Base-by-base conservation (phyloP, 2,888 invertebrate species). In the Azorinus chamasolen region DNA sequence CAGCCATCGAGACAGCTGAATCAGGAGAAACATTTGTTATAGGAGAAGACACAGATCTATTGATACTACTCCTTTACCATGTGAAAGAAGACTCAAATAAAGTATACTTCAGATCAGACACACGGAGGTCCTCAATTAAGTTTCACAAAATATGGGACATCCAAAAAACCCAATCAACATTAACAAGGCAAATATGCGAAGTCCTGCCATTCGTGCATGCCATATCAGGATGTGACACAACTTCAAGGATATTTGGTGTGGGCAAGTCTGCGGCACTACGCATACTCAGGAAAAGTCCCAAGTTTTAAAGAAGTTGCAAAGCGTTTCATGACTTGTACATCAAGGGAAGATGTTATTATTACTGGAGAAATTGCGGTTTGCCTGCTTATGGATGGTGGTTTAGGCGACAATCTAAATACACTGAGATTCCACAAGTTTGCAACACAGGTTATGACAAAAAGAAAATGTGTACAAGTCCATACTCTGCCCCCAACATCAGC, bases 11-110 rank as follows among this genome's bases (percentile, higher is more conserved):
- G n/a, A 39, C 20, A 45, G 61, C 84, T 45, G 41, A 32, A 37
- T 32, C 37, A 25, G n/a, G 32, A 16, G 12, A 16, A 3, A 83
- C 83, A 37, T 53, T 53, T 24, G 24, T 87, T 2, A 71, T 86
- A 24, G 87, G 84, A 24, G 85, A 86, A 55, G 86, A 88, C 53
- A 88, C 84, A 24, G 84, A 87, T 68, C 59, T 87, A 14, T 64
- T 85, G 0, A 76, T 83, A 14, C 75, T 85, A 0, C 66, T 87
- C n/a, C 74, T 68, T 37, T 71, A 77, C 58, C 83, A 85, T 25
- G 41, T 63, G 25, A 20, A 22, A 14, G 24, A 50, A 18, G 10
- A 12, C 14, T 53, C 37, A 20, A 18, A 1, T 14, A 55, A 18
- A 10, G 10, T 32, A 6, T 32, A 6, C 32, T 32, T 32, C 10